A percentile compares a stretch with the other conserved stretches of the same genome.
phyloP scores from a whole-genome alignment of 2,113 vertebrate species.

The Gobiocypris rarus region DNA sequence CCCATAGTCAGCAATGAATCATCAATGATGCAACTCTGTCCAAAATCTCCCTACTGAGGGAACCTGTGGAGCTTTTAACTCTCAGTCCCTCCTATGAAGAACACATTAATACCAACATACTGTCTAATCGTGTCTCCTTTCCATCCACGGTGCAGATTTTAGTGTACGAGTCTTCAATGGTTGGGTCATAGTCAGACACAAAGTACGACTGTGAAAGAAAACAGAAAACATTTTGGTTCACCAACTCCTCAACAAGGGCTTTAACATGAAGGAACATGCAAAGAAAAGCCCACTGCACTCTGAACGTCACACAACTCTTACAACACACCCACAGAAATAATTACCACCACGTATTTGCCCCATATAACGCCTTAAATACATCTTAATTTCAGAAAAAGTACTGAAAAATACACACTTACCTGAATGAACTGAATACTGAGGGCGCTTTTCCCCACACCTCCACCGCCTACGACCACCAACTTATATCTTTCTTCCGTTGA shows the following conservation, averaged over 20 bases:
- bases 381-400: not conserved
- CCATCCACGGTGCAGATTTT: slow-evolving; percentile 86
- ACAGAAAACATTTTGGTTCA: slow-evolving; percentile 19
- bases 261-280: slow-evolving; percentile 51
- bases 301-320: not conserved
- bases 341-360: not conserved
- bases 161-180: slow-evolving; percentile 92
- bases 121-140: slow-evolving; percentile 83
- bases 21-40: slow-evolving; percentile 28
- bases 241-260: not conserved
- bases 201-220: slow-evolving; percentile 84
- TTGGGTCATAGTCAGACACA: slow-evolving; percentile 92
- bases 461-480: slow-evolving; percentile 92
- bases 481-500: slow-evolving; percentile 86
- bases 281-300: slow-evolving; percentile 13
- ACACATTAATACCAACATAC: slow-evolving; percentile 71
- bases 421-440: slow-evolving; percentile 96
- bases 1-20: slow-evolving; percentile 53
- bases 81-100: not conserved
- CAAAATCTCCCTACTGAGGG: not conserved
- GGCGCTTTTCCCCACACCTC: slow-evolving; percentile 92
- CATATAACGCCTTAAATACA: not conserved
- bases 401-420: slow-evolving; percentile 69
- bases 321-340: slow-evolving; percentile 16
- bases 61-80: not conserved